Conservation (phyloP, 2,113 vertebrate genomes). For the Peromyscus leucopus region DNA sequence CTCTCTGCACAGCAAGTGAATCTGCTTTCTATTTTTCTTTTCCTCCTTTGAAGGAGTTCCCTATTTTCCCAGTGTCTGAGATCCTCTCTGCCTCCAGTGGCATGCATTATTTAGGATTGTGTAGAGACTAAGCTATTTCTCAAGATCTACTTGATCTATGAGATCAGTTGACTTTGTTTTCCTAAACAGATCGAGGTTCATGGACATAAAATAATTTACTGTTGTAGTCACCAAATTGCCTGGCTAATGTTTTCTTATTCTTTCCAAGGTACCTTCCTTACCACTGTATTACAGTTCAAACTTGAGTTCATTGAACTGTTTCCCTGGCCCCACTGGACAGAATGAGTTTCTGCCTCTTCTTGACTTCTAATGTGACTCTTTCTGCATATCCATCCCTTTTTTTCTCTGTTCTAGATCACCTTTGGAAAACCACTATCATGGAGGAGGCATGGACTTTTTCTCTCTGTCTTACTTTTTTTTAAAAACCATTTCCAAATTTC, state of each 20-base stretch:
- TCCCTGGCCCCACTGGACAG: too few species aligned
- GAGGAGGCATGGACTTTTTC: neutral
- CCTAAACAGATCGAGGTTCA: neutral
- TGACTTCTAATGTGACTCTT: neutral
- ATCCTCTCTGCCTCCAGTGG: neutral
- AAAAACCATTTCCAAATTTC: neutral
- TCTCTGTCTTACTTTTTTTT: neutral
- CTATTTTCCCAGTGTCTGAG: neutral
- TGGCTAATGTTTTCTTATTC: neutral
- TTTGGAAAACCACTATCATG: neutral
- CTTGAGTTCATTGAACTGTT: neutral
- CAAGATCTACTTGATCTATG: neutral
- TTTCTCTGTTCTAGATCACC: neutral
- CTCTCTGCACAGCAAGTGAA: neutral
- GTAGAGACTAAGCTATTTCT: neutral
- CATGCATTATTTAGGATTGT: neutral
- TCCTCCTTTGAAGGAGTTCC: slow-evolving; percentile 35
- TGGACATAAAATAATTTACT: neutral
- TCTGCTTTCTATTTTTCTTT: neutral
- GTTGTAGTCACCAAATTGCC: neutral
- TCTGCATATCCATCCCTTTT: neutral
- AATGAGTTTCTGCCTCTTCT: neutral
- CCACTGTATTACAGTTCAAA: too few species aligned
- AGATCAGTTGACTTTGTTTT: neutral
- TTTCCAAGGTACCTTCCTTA: neutral